phyloP scores from a whole-genome alignment of 2,797 vertebrate species.

The Podargus strigoides region DNA sequence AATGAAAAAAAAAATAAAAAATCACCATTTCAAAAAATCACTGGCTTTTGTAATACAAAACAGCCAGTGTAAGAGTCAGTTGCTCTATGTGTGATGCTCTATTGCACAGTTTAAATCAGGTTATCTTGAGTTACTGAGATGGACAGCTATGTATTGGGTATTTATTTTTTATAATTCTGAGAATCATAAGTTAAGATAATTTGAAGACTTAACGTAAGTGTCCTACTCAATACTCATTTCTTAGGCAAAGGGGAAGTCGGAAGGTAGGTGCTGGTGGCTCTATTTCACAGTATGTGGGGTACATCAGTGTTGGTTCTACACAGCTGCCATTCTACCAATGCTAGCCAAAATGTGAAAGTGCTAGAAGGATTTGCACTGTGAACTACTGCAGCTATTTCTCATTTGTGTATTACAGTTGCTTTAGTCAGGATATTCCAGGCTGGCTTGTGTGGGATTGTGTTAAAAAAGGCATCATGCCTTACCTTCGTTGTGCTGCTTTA shows the following conservation, averaged over 20 bases:
- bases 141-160: background rate
- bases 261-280: background rate
- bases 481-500: conserved; percentile 89
- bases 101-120: background rate
- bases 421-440: conserved; percentile 77
- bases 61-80: background rate
- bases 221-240: background rate
- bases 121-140: background rate
- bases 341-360: background rate
- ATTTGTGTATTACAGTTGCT: conserved; percentile 73
- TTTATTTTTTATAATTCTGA: background rate
- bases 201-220: background rate
- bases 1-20: background rate
- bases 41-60: background rate
- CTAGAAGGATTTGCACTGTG: background rate
- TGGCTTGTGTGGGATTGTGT: conserved; percentile 83
- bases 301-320: background rate
- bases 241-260: background rate
- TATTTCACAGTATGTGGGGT: background rate
- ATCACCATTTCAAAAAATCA: background rate
- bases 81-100: background rate
- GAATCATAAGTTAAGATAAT: background rate
- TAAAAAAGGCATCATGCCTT: conserved; percentile 86
- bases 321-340: background rate
- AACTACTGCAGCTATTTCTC: background rate